A percentile compares a stretch with the other conserved stretches of the same genome.
phyloP scores from a whole-genome alignment of 2,797 vertebrate genomes.

The Muraenolepis orangiensis region DNA sequence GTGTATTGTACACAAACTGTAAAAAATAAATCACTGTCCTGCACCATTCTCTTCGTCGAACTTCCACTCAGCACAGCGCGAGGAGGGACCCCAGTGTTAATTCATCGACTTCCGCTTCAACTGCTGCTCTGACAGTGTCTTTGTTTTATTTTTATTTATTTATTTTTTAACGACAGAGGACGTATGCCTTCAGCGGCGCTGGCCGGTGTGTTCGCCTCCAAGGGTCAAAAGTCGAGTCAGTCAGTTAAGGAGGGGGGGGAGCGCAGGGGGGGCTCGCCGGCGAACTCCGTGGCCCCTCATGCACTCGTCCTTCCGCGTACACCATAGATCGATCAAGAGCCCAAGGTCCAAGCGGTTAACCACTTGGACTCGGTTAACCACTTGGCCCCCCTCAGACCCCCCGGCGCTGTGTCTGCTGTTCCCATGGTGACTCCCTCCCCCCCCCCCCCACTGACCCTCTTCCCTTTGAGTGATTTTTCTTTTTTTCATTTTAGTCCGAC shows the following conservation, averaged over 20 bases:
- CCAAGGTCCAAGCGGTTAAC: conserved; percentile 54
- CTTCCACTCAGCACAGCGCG: background rate
- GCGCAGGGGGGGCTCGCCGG: conserved; percentile 17
- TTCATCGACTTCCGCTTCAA: background rate
- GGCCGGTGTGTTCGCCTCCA: background rate
- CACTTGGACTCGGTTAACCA: background rate
- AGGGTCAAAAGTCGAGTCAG: conserved; percentile 53
- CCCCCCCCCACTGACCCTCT: background rate
- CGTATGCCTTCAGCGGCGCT: background rate
- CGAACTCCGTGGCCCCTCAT: conserved; percentile 47
- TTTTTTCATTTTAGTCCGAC: background rate
- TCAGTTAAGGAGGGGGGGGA: conserved; percentile 64
- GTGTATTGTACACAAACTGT: too few relatives aligned
- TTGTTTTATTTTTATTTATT: too few relatives aligned
- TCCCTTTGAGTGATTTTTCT: background rate
- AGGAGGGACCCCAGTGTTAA: background rate
- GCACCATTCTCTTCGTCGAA: conserved; percentile 5
- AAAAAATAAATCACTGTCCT: background rate
- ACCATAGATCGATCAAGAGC: conserved; percentile 61
- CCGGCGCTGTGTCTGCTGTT: background rate
- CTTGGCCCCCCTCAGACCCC: background rate
- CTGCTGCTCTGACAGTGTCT: background rate
- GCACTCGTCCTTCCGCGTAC: conserved; percentile 27
- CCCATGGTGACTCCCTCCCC: background rate
- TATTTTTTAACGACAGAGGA: too few relatives aligned